phyloP scores from a whole-genome alignment of 23 tunicate species.

The Botrylloides violaceus region DNA sequence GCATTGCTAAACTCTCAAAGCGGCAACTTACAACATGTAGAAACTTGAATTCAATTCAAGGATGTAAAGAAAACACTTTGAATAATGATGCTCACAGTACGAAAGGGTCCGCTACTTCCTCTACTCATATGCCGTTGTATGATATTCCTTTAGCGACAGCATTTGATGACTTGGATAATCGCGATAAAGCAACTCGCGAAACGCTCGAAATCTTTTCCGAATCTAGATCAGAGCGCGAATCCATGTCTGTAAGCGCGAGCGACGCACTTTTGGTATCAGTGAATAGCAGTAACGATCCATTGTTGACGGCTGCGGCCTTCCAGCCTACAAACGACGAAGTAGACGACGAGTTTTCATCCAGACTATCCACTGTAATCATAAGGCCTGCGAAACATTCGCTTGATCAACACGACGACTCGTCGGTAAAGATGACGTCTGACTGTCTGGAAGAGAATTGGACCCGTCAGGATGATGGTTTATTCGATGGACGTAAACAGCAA shows the following conservation, averaged over 20 bases:
- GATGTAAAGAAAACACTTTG: background rate
- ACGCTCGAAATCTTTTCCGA: background rate
- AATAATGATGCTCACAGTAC: background rate
- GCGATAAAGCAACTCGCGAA: slow-evolving; percentile 11
- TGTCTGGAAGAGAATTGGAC: too few species aligned
- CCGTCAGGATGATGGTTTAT: too few species aligned
- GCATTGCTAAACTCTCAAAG: background rate
- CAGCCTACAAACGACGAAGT: background rate
- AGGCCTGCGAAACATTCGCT: too few species aligned
- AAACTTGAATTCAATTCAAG: background rate
- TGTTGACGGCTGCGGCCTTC: background rate
- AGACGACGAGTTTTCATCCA: background rate
- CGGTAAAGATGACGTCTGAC: too few species aligned
- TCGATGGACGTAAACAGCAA: too few species aligned
- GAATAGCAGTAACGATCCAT: background rate
- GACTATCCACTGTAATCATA: background rate
- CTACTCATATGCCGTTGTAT: background rate
- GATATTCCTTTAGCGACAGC: background rate
- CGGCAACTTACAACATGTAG: background rate
- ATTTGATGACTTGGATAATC: slow-evolving; percentile 7
- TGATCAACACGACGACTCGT: too few species aligned
- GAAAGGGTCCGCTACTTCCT: background rate
- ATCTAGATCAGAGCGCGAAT: background rate
- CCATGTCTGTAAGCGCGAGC: background rate
- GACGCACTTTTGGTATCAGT: background rate